These are phyloP conservation scores for Galendromus occidentalis DNA, from an alignment of 1,140 invertebrate genomes.

Conservation along the genomic window DNA sequence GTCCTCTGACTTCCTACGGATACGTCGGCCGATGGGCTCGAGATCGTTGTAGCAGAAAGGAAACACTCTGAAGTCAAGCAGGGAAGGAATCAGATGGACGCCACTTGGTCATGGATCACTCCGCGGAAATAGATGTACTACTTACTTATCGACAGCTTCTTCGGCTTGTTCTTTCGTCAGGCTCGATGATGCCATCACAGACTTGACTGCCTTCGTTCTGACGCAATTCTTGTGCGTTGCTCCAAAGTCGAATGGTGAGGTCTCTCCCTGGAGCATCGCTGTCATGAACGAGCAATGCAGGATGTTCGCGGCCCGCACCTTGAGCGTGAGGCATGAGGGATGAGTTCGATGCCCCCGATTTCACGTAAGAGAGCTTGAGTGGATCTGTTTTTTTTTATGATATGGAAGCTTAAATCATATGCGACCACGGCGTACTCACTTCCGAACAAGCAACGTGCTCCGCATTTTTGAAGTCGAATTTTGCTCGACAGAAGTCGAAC, in stretches of 20 bases:
- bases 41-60: slow-evolving; percentile 74
- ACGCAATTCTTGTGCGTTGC: slow-evolving; percentile 34
- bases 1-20: slow-evolving; percentile 51
- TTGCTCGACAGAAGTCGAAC: slow-evolving; percentile 78
- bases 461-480: slow-evolving; percentile 69
- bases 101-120: too few species aligned
- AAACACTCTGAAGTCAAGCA: slow-evolving; percentile 69
- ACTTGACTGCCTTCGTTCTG: slow-evolving; percentile 17
- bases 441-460: slow-evolving; percentile 88
- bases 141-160: slow-evolving; percentile 30
- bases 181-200: not conserved
- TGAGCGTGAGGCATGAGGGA: too few species aligned
- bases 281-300: slow-evolving; percentile 72
- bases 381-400: not conserved
- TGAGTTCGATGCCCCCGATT: too few species aligned
- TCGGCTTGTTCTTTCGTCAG: not conserved
- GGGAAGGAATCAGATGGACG: slow-evolving; percentile 32
- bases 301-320: slow-evolving; percentile 47
- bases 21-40: slow-evolving; percentile 68
- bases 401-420: not conserved
- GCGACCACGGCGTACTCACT: slow-evolving; percentile 35
- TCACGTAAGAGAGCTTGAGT: too few species aligned
- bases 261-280: slow-evolving; percentile 51
- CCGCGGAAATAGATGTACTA: too few species aligned
- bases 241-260: slow-evolving; percentile 48